Conservation (phyloP, 2,797 vertebrate genomes). For the Smutsia gigantea region DNA sequence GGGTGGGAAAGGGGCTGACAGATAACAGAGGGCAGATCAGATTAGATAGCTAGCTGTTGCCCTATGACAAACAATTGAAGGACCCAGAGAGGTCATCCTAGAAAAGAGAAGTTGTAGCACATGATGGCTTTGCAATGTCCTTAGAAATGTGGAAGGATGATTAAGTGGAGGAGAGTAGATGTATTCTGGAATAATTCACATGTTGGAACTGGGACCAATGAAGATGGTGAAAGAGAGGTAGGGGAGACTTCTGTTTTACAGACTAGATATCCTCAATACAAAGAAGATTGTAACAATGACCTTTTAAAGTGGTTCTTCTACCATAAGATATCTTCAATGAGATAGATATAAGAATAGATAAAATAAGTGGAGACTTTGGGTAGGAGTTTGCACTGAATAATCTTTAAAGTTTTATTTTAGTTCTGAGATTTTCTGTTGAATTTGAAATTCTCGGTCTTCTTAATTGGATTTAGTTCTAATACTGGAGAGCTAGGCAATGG, state of each 20-base stretch:
- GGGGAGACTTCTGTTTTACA: not conserved
- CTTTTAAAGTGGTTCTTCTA: not conserved
- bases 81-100: not conserved
- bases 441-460: not conserved
- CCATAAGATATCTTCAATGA: not conserved
- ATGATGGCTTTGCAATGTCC: slow-evolving; percentile 18
- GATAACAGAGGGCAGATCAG: slow-evolving; percentile 28
- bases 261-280: not conserved
- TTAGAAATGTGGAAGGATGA: not conserved
- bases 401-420: slow-evolving; percentile 11
- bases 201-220: not conserved
- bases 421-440: not conserved
- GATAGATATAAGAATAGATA: not conserved
- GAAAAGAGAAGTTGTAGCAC: not conserved
- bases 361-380: not conserved
- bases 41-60: not conserved
- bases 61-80: not conserved
- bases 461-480: not conserved
- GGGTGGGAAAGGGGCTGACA: not conserved
- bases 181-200: not conserved
- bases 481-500: not conserved
- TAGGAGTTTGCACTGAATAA: not conserved
- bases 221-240: not conserved
- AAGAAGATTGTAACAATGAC: not conserved
- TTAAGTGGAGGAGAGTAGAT: not conserved